Evolutionary conservation across 2,797 vertebrate genomes (phyloP), one percentile per base, ranked within the genome.

Genomic region (Xenops minutus): DNA sequence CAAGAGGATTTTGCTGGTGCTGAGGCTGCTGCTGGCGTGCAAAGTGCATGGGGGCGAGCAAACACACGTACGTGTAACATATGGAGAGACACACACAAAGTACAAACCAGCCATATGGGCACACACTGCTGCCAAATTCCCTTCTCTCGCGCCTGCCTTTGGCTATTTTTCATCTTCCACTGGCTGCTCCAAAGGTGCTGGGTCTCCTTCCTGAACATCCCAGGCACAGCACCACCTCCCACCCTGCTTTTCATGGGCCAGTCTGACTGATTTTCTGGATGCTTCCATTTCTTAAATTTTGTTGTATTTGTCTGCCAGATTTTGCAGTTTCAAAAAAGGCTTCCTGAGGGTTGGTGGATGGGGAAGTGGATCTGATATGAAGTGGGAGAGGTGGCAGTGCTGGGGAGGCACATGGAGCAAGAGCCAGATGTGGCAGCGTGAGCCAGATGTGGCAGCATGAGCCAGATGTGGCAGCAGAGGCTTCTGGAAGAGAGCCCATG

Each of bases 361-460:
- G 16, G 69, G 48, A 66, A 29, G 18, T 36, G 46, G 58, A 10
- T 21, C 58, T 5, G 4, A 12, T 44, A 16, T 7, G 21, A 61
- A 36, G 32, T 66, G 46, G 43, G 63, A 82, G 44, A 69, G 64
- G 43, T 4, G 2, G 61, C 3, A 1, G 34, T 14, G 17, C 30
- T 61, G 41, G 48, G 41, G 41, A 66, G 32, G 39, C 0, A 0
- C 1, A n/a, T 14, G 71, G 67, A 74, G 64, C 21, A 3, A 0
- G 14, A 48, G 78, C 44, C 86, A 83, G 76, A 75, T 34, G 81
- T 64, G 77, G 74, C 56, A 73, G 64, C 17, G 2, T 0, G 3
- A 61, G 68, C 56, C 92, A 89, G 75, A 76, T 32, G 71, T 39
- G 71, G 66, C 55, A 59, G 63, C 13, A 3, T 2, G 14, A 48